Evolutionary conservation across 2,888 invertebrate genomes (phyloP), one percentile per base, ranked within the genome.

Genomic region (Meandrusa payeni): DNA sequence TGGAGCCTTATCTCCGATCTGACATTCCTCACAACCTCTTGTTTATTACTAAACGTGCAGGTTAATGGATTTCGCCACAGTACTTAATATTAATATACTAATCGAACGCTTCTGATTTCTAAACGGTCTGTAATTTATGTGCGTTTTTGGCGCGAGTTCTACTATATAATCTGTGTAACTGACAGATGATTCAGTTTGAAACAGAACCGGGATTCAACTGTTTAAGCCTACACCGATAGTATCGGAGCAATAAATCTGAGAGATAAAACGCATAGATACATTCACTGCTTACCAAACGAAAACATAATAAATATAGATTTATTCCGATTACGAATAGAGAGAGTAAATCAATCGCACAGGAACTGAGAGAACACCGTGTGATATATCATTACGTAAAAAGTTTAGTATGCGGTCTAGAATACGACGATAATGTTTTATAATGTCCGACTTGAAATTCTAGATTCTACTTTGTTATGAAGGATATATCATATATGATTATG

Each of bases 241-340:
- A 85, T 86, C 85, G 72, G 62, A 57, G 69, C 69, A 82, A 85
- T 85, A 86, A 83, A 83, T 86, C 75, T 76, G 69, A 61, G 69
- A 81, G 81, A 83, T 83, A 78, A 61, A 65, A 61, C 62, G 63
- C 57, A 54, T 59, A 58, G 57, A 57, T 57, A 60, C 56, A 52
- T 55, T 52, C 55, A 50, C 46, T 58, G 63, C 56, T 53, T 55
- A 59, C 57, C 58, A 50, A 58, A 64, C 59, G 56, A 62, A 67
- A 69, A 64, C 61, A 65, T 61, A 61, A 64, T 64, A 66, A 65
- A 69, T 64, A 65, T 60, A 61, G 59, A 64, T 68, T 59, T 53
- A 61, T 64, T 54, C 54, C 58, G 53, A 57, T 54, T 54, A 32
- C 54, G 54, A 57, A 52, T 55, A 46, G 56, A 53, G 52, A 56